Evolutionary conservation across 2,113 vertebrate species (phyloP), one percentile per base, ranked within the genome.

Genomic region (Pseudopodoces humilis): DNA sequence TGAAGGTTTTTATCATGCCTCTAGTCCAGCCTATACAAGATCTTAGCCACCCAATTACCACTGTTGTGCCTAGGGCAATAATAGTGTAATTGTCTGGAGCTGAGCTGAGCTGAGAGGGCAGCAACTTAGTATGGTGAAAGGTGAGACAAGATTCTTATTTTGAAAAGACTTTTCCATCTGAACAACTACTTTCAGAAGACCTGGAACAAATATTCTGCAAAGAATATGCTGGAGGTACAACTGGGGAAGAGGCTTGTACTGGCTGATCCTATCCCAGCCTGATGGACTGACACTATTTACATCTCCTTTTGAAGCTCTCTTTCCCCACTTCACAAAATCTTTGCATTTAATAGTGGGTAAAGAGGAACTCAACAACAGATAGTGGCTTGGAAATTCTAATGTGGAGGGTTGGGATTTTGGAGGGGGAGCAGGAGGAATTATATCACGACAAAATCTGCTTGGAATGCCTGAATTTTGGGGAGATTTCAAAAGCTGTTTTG

Each of bases 361-460:
- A 78, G 30, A 55, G 7, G 19, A 88, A 68, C 33, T 59, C 21
- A 56, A 7, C 15, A 78, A 21, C 8, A 74, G 18, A 27, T 39
- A 41, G 47, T 5, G 15, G 7, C 12, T 56, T 64, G 31, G 41
- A 87, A 89, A 60, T n/a, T 68, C 27, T 33, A 44, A 50, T 7
- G 21, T 47, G 5, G 10, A 63, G 11, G 2, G 3, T 4, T 35
- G 10, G 21, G 2, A 17, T 21, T 58, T 77, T 58, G 8, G 43
- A 10, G 10, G 10, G 18, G 6, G 8, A 17, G 5, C 0, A 1
- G 4, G 4, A 27, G 14, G 15, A 62, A 37, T 20, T 65, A 5
- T 10, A 30, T 58, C 13, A 44, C 22, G 65, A 39, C 2, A 14
- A 86, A 81, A 63, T 46, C n/a, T 35, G 16, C 19, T 59, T 71